Evolutionary conservation across 2,113 vertebrate genomes (phyloP).

Genomic region (Chauna torquata): DNA sequence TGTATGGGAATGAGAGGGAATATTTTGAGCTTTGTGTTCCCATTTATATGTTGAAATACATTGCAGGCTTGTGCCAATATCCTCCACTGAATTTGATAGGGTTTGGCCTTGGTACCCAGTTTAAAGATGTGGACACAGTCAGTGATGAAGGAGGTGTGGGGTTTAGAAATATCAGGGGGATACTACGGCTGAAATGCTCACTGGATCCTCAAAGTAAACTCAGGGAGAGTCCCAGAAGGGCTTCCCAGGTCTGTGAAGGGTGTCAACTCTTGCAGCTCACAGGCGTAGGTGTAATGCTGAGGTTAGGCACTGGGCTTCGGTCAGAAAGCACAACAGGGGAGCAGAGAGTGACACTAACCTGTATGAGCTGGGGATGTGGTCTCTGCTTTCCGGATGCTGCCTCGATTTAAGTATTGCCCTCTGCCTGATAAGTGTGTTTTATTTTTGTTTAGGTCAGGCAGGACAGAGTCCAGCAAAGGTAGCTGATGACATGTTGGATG

Average conservation of each 20-base stretch:
- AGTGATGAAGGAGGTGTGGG: background rate
- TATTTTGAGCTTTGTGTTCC: background rate
- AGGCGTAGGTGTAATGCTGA: background rate
- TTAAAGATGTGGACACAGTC: background rate
- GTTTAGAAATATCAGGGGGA: background rate
- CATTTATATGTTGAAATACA: background rate
- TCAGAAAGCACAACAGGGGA: background rate
- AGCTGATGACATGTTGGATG: slow-evolving; percentile 84
- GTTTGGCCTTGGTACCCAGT: background rate
- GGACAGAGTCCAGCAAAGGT: slow-evolving; percentile 69
- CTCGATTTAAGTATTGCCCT: background rate
- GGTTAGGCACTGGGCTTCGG: background rate
- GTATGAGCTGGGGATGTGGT: background rate
- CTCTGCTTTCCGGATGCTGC: background rate
- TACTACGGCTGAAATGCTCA: background rate
- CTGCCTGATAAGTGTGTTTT: background rate
- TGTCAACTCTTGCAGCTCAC: background rate
- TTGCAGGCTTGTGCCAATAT: background rate
- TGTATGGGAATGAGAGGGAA: background rate
- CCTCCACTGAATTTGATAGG: background rate
- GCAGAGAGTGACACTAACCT: background rate
- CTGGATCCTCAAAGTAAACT: background rate
- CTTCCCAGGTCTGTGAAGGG: background rate
- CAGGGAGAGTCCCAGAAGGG: background rate
- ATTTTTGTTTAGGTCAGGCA: slow-evolving; percentile 76